phyloP scores from a whole-genome alignment of 92 coral and sea anemone species.

The Blastomussa wellsi region DNA sequence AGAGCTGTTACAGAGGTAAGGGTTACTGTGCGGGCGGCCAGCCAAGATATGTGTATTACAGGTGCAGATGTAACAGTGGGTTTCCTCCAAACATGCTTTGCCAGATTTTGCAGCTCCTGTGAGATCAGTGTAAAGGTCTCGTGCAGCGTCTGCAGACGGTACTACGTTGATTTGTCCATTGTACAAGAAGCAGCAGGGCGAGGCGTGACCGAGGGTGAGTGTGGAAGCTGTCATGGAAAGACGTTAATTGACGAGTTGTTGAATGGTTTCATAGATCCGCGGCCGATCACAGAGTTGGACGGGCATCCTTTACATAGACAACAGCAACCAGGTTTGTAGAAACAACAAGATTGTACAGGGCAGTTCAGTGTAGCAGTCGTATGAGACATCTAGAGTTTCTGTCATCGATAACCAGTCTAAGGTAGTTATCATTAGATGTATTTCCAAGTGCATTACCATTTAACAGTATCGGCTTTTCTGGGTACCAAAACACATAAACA shows the following conservation, averaged over 20 bases:
- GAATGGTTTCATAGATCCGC: slow-evolving; percentile 54
- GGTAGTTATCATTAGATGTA: too few relatives aligned
- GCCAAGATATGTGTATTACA: slow-evolving; percentile 11
- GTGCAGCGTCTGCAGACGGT: slow-evolving; percentile 55
- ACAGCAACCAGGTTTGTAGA: slow-evolving; percentile 36
- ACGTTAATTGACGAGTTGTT: slow-evolving; percentile 35
- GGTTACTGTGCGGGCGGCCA: slow-evolving; percentile 46
- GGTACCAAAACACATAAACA: too few relatives aligned
- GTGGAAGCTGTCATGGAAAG: slow-evolving; percentile 54
- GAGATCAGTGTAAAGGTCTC: slow-evolving; percentile 38
- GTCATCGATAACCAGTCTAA: too few relatives aligned
- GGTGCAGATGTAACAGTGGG: slow-evolving; percentile 22
- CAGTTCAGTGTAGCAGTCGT: not conserved
- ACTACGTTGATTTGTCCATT: slow-evolving; percentile 44
- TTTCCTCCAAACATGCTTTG: slow-evolving; percentile 12
- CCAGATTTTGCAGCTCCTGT: not conserved
- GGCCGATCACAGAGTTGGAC: slow-evolving; percentile 41
- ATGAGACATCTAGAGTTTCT: not conserved
- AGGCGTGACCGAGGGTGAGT: slow-evolving; percentile 23
- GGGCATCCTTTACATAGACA: slow-evolving; percentile 23
- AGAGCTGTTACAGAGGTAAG: slow-evolving; percentile 58
- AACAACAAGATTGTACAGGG: not conserved
- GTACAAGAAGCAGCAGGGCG: slow-evolving; percentile 38
- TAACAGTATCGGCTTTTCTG: too few relatives aligned
- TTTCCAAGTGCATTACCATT: too few relatives aligned